Evolutionary conservation across 2,888 invertebrate genomes (phyloP), one percentile per base, ranked within the genome.

Genomic region (Dexiosoma caninum): DNA sequence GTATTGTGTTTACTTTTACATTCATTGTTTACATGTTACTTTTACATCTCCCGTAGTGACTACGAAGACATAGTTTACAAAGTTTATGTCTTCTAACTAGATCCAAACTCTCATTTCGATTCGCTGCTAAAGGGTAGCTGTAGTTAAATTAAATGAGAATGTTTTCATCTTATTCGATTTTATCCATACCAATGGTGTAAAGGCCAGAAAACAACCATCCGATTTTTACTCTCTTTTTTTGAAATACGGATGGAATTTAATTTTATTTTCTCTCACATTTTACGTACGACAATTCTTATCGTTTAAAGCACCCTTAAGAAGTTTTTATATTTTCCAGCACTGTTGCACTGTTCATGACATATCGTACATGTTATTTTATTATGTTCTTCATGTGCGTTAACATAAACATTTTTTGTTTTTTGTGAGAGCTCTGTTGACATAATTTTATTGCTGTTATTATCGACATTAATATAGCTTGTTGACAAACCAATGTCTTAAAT

Each of bases 1-100:
- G 62, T 12, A 30, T 81, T 30, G 16, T 81, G 81, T 55, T 81
- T 81, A 9, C 19, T 42, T 57, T 74, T 19, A 53, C 72, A 74
- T 8, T 23, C 60, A 4, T 72, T 16, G 6, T 53, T 4, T 44
- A 10, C 0, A 51, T 53, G 2, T 66, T 72, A n/a, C 55, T 75
- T 7, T 51, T 71, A 21, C 71, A 71, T 2, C 30, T 21, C 6
- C 51, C 51, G 23, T 42, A 19, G 10, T 71, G 71, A 14, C 51
- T 40, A 3, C 8, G 6, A 30, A 59, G 49, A 30, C 70, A 70
- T 6, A 19, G 49, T 40, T 71, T 60, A 12, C 55, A 70, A 5
- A 49, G 27, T 16, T 70, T 57, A 37, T 37, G 8, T 27, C 46
- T 70, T 59, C 70, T 70, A 8, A 59, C 7, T 27, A 57, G 2